A percentile compares a stretch with the other conserved stretches of the same genome.
phyloP scores from a whole-genome alignment of 2,113 vertebrate genomes.

The Eulemur rufifrons region DNA sequence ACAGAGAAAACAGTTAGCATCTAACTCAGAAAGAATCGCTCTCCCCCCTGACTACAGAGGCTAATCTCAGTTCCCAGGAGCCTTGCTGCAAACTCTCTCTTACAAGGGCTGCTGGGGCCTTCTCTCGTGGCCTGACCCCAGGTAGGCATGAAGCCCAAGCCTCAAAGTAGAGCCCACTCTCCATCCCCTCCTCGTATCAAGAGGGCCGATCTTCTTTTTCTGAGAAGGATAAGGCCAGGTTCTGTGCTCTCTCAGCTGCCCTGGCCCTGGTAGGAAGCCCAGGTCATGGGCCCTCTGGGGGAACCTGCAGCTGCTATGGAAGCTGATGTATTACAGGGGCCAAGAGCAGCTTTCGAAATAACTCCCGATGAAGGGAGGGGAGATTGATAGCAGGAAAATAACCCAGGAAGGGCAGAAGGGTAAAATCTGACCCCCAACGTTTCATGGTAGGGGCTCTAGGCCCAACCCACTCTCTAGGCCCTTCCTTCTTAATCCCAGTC shows the following conservation, averaged over 20 bases:
- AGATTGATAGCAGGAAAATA: not conserved
- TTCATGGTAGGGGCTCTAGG: not conserved
- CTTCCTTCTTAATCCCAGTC: not conserved
- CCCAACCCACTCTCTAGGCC: not conserved
- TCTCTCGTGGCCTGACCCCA: not conserved
- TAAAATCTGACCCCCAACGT: not conserved
- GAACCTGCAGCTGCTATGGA: not conserved
- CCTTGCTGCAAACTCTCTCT: not conserved
- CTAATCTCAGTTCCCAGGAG: not conserved
- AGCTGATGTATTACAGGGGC: fast-evolving
- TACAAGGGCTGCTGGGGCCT: not conserved
- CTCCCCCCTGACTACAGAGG: constrained; percentile 21
- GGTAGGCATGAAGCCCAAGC: constrained; percentile 18
- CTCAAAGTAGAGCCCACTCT: not conserved
- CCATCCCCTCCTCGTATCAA: not conserved
- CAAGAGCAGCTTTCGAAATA: not conserved
- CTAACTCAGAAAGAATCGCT: constrained; percentile 66
- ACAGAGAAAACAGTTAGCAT: constrained; percentile 46
- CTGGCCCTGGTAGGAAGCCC: not conserved
- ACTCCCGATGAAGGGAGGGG: constrained; percentile 18
- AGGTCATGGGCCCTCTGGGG: not conserved
- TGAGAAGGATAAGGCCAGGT: not conserved
- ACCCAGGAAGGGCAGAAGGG: not conserved
- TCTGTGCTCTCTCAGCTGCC: not conserved
- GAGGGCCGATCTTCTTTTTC: not conserved